A percentile compares a stretch with the other conserved stretches of the same genome.
phyloP scores from a whole-genome alignment of 2,888 invertebrate species.

The Chloroclysta siterata region DNA sequence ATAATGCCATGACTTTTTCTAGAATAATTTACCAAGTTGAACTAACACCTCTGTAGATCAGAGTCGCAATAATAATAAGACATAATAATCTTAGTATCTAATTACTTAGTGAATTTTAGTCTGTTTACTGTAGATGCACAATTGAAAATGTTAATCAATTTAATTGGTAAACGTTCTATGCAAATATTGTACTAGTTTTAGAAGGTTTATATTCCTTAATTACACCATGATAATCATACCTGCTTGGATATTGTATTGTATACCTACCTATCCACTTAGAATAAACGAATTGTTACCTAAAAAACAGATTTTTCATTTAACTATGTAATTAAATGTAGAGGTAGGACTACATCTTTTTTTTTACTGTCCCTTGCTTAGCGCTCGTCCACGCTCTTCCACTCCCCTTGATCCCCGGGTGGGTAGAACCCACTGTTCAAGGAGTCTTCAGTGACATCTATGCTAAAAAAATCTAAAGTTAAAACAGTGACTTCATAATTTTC shows the following conservation, averaged over 20 bases:
- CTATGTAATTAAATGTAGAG: no score
- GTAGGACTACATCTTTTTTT: no score
- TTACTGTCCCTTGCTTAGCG: no score
- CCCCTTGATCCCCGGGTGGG: no score
- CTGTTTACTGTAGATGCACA: constrained; percentile 24
- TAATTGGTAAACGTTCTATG: constrained; percentile 8
- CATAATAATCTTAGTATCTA: no score
- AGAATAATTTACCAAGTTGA: no score
- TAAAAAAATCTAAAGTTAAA: no score
- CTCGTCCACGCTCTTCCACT: no score
- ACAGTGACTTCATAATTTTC: no score
- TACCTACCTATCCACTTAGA: background rate
- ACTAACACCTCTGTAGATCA: background rate
- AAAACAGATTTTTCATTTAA: background rate
- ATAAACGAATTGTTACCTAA: background rate
- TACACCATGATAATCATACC: background rate
- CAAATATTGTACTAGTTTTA: constrained; percentile 3
- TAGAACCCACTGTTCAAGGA: no score
- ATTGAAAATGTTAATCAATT: constrained; percentile 11
- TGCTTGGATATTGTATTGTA: background rate
- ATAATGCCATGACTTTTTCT: no score
- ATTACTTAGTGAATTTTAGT: background rate
- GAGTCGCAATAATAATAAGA: background rate
- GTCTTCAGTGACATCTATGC: no score
- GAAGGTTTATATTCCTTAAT: background rate